These are phyloP conservation scores for Platygyra sinensis DNA, from an alignment of 64 coral and sea anemone genomes.

Conservation along the genomic window DNA sequence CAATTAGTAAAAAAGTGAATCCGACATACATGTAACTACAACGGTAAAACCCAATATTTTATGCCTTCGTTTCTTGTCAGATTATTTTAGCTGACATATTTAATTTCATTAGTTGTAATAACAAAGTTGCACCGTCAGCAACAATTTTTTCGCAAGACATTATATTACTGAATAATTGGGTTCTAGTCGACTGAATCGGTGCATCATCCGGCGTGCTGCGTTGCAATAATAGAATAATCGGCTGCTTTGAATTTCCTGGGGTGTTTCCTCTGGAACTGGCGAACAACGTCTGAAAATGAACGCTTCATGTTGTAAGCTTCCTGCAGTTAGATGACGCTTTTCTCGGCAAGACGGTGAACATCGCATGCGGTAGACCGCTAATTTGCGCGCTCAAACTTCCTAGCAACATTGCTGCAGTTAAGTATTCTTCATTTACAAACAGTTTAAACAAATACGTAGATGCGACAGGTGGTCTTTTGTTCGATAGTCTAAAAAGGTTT, in stretches of 20 bases:
- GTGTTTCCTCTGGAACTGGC: not conserved
- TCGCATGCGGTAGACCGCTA: not conserved
- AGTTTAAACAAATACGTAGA: not conserved
- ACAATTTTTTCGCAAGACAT: too few relatives aligned
- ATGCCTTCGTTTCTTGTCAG: too few relatives aligned
- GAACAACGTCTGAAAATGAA: not conserved
- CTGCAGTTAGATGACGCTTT: not conserved
- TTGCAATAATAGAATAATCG: not conserved
- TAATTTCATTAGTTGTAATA: too few relatives aligned
- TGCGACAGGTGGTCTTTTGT: conserved; percentile 4
- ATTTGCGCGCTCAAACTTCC: not conserved
- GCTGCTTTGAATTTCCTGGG: not conserved
- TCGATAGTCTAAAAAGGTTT: not conserved
- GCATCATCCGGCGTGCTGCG: not conserved
- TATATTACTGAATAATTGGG: not conserved
- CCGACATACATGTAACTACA: too few relatives aligned
- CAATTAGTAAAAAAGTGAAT: too few relatives aligned
- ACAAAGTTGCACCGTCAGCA: too few relatives aligned
- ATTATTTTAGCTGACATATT: too few relatives aligned
- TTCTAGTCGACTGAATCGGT: not conserved
- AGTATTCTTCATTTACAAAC: not conserved
- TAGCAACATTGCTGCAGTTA: not conserved
- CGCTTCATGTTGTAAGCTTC: too few relatives aligned
- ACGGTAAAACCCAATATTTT: too few relatives aligned
- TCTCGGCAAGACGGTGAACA: not conserved